phyloP scores from a whole-genome alignment of 2,797 vertebrate genomes.

The Urophycis tenuis region DNA sequence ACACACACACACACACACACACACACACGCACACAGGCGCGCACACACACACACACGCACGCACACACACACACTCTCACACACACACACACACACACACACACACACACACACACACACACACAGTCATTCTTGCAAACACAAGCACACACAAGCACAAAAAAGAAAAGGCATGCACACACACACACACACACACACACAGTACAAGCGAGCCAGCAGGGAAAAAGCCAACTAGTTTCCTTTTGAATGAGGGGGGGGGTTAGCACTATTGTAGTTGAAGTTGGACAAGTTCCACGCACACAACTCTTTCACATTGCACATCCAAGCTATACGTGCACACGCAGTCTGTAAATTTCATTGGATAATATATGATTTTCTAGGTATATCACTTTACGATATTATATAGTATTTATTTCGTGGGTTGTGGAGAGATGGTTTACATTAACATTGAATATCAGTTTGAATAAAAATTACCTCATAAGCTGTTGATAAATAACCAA shows the following conservation, averaged over 20 bases:
- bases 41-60: neutral
- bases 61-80: neutral
- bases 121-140: too few relatives aligned
- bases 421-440: neutral
- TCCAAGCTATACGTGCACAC: neutral
- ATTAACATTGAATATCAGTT: neutral
- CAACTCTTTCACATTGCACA: neutral
- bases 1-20: neutral
- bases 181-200: slow-evolving; percentile 4
- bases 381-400: neutral
- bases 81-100: neutral
- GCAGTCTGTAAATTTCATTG: neutral
- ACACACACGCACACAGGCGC: slow-evolving; percentile 7
- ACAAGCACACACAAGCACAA: neutral
- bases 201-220: slow-evolving; percentile 30
- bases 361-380: neutral
- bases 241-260: slow-evolving; percentile 36
- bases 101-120: neutral
- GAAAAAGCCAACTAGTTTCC: slow-evolving; percentile 49
- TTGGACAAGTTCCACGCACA: slow-evolving; percentile 12
- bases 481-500: neutral
- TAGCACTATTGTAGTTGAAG: slow-evolving; percentile 20
- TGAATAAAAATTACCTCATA: neutral
- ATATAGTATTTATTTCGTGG: neutral
- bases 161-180: neutral